Conservation (phyloP, 2,888 invertebrate genomes). For the Cheilosia variabilis region DNA sequence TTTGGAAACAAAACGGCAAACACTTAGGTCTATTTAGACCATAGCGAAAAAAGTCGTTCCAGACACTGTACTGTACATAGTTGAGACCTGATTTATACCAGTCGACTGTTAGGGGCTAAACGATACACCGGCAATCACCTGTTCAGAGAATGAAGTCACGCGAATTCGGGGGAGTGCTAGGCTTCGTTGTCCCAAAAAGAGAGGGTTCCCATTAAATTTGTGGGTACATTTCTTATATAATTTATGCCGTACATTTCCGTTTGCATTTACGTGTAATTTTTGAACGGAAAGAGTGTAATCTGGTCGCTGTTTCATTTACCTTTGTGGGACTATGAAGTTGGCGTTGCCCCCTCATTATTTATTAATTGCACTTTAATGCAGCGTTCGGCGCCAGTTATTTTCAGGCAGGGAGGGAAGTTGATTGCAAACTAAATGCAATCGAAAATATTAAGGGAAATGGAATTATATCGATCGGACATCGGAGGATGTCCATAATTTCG, state of each 20-base stretch:
- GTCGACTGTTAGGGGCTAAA: background rate
- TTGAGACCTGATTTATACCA: background rate
- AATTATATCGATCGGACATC: no score
- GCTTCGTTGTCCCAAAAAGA: background rate
- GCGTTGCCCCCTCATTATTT: no score
- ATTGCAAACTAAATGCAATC: no score
- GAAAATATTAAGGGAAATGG: no score
- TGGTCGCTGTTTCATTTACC: background rate
- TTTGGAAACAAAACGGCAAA: slow-evolving; percentile 2
- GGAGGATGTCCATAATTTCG: no score
- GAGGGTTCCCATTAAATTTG: slow-evolving; percentile 7
- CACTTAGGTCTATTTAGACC: background rate
- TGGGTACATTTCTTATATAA: background rate
- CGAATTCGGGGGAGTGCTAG: background rate
- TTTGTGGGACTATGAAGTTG: no score
- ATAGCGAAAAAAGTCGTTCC: background rate
- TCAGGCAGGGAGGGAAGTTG: no score
- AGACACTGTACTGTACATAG: background rate
- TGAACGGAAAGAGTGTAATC: background rate
- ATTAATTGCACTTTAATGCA: no score
- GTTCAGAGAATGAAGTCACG: slow-evolving; percentile 33
- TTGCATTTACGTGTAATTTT: no score
- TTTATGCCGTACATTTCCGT: no score
- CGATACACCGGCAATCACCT: slow-evolving; percentile 25
- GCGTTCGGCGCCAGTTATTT: no score